Percentiles rank a stretch among this genome's conserved stretches.
These are phyloP conservation scores for Fratercula arctica DNA, from an alignment of 2,797 vertebrate genomes.

Conservation along the genomic window DNA sequence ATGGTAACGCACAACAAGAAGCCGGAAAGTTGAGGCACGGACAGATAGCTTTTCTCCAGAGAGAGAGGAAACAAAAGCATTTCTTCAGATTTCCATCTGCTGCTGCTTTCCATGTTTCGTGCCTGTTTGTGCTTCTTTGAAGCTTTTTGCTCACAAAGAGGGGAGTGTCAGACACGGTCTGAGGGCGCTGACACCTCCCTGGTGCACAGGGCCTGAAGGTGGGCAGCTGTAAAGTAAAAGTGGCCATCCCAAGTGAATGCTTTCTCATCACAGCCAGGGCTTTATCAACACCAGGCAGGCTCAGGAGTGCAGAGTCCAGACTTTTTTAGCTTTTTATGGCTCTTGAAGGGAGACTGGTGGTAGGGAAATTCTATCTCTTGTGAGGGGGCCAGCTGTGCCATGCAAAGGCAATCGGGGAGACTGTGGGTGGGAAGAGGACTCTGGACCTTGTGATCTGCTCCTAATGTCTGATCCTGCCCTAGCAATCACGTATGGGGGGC, in stretches of 20 bases:
- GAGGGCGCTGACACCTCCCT: neutral
- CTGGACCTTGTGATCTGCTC: neutral
- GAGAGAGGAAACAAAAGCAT: neutral
- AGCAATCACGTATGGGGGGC: neutral
- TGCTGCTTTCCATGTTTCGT: neutral
- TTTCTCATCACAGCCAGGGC: neutral
- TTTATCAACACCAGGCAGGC: neutral
- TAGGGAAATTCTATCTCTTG: neutral
- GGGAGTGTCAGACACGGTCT: neutral
- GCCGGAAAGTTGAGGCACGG: neutral
- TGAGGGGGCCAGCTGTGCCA: neutral
- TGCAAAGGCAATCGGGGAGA: neutral
- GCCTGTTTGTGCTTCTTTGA: neutral
- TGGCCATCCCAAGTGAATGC: neutral
- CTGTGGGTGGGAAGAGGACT: neutral
- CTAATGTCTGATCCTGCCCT: neutral
- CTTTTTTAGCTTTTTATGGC: neutral
- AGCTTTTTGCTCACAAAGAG: neutral
- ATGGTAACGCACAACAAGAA: neutral
- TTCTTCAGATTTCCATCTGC: neutral
- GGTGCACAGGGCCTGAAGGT: neutral
- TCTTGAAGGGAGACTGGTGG: neutral
- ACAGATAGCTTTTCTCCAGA: neutral
- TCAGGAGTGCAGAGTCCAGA: slow-evolving; percentile 1
- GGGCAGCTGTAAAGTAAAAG: neutral